Conservation (phyloP, 2,113 vertebrate genomes). For the Tringa solitaria region DNA sequence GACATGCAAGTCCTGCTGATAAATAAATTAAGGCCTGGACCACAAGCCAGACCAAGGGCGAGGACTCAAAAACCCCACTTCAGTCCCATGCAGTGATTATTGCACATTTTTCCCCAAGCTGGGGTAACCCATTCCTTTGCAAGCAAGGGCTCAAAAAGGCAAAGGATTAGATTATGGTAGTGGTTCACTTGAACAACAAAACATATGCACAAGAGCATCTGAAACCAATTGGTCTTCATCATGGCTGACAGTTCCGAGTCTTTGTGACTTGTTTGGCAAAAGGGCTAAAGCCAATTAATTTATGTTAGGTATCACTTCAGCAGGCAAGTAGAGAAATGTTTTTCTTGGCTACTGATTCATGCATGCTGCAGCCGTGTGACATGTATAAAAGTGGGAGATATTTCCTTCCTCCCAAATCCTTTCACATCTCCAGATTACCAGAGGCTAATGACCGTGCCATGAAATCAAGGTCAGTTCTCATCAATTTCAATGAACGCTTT, state of each 20-base stretch:
- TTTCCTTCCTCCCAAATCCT: neutral
- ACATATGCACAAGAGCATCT: neutral
- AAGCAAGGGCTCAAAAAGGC: neutral
- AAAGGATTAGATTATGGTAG: neutral
- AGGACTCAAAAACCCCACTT: neutral
- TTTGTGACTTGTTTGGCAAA: neutral
- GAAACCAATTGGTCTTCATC: neutral
- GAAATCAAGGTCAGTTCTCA: slow-evolving; percentile 47
- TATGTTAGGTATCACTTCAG: neutral
- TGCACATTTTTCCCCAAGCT: neutral
- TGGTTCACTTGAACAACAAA: neutral
- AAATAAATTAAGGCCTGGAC: neutral
- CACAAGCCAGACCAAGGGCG: neutral
- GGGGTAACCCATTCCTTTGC: neutral
- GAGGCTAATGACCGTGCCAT: slow-evolving; percentile 10
- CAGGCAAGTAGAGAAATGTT: neutral
- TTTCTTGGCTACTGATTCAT: neutral
- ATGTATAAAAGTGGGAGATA: neutral
- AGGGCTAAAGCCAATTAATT: neutral
- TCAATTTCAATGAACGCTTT: slow-evolving; percentile 17
- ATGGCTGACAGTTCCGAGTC: neutral
- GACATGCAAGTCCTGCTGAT: neutral
- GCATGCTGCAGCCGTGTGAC: neutral
- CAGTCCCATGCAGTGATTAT: neutral
- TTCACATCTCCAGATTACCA: slow-evolving; percentile 31